Evolutionary conservation across 92 coral and sea anemone genomes (phyloP).

Genomic region (Umimayanthus kanabou): DNA sequence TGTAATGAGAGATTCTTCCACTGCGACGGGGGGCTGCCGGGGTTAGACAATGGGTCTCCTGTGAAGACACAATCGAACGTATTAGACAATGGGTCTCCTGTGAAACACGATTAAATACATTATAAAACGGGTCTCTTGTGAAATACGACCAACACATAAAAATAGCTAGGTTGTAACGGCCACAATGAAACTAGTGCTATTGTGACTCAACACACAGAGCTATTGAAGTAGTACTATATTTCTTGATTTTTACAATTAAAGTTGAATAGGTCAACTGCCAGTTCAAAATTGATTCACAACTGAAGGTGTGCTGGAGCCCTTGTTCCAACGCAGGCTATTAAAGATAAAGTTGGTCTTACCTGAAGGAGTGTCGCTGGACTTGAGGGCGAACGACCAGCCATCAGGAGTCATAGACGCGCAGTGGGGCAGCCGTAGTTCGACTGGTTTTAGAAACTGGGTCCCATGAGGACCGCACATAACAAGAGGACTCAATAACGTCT

Average conservation of each 20-base stretch:
- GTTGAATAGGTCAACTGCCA: no score
- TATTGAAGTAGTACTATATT: no score
- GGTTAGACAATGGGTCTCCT: slow-evolving; percentile 16
- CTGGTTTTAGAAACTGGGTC: slow-evolving; percentile 90
- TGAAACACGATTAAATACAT: no score
- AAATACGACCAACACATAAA: no score
- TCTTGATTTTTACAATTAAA: no score
- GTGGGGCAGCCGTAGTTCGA: slow-evolving; percentile 93
- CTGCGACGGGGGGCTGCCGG: slow-evolving; percentile 66
- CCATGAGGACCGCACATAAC: slow-evolving; percentile 99
- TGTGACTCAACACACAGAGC: no score
- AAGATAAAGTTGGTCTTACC: slow-evolving; percentile 46
- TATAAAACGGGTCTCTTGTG: no score
- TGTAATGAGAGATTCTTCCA: slow-evolving; percentile 83
- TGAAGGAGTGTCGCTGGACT: slow-evolving; percentile 93
- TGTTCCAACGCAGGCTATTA: no score
- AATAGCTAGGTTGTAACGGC: no score
- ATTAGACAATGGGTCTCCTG: neutral
- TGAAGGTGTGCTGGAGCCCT: no score
- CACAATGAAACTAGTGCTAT: no score
- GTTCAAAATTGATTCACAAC: no score
- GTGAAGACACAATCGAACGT: neutral
- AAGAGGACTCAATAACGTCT: slow-evolving; percentile 95
- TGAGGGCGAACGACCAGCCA: slow-evolving; percentile 98
- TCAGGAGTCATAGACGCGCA: slow-evolving; percentile 99